These are phyloP conservation scores for Plagiodera versicolora DNA, from an alignment of 2,888 invertebrate genomes.

Conservation along the genomic window DNA sequence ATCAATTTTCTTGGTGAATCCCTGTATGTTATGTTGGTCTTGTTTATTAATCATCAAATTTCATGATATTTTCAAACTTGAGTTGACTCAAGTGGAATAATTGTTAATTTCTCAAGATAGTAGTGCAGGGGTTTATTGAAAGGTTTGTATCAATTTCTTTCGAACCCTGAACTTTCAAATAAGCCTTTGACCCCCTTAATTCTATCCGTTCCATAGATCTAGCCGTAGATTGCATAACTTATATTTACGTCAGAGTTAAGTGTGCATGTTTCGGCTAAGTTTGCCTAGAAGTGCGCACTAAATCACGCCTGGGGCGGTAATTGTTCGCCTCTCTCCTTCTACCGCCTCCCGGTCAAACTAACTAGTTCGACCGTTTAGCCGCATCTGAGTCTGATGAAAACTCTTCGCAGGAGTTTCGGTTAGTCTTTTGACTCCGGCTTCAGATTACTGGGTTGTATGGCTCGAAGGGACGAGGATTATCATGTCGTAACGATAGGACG, in stretches of 20 bases:
- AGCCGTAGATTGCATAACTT: constrained; percentile 15
- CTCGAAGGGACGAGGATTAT: neutral
- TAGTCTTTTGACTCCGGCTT: constrained; percentile 22
- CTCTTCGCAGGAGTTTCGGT: constrained; percentile 29
- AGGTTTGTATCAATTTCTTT: too few species aligned
- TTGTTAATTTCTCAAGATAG: too few species aligned
- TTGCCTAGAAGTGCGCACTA: constrained; percentile 28
- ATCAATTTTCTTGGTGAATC: too few species aligned
- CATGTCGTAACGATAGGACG: too few species aligned
- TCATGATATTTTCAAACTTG: too few species aligned
- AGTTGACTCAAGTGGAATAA: too few species aligned
- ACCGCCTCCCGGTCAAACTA: neutral
- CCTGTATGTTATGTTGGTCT: too few species aligned
- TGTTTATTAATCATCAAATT: too few species aligned
- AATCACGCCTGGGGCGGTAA: constrained; percentile 34
- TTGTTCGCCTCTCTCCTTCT: constrained; percentile 20
- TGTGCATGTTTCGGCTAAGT: constrained; percentile 34
- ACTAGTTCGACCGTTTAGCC: constrained; percentile 33
- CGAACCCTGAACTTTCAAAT: neutral
- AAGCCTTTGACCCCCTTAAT: constrained; percentile 1
- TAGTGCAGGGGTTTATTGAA: too few species aligned
- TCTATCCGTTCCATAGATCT: neutral
- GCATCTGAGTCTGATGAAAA: constrained; percentile 40
- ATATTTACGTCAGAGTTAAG: constrained; percentile 23
- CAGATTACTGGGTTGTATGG: constrained; percentile 23